Evolutionary conservation across 2,113 vertebrate genomes (phyloP).

Genomic region (Nestor notabilis): DNA sequence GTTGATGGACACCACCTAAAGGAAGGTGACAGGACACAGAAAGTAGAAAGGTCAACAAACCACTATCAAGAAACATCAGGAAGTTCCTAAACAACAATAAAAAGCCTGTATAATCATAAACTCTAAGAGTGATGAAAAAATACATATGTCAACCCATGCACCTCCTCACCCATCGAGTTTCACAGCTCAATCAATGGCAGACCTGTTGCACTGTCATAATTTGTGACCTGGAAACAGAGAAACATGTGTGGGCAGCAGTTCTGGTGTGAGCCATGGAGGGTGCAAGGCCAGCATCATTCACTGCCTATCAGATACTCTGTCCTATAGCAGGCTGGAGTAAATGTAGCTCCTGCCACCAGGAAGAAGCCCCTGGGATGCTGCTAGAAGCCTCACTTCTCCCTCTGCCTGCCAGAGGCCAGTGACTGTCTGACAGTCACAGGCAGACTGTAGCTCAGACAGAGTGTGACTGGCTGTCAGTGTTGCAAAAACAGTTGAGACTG

Average conservation of each 20-base stretch:
- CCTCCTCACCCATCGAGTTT: constrained; percentile 93
- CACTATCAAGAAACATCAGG: neutral
- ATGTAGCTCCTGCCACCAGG: fast-evolving
- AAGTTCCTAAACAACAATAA: neutral
- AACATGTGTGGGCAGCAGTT: fast-evolving
- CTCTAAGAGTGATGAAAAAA: neutral
- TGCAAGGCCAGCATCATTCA: neutral
- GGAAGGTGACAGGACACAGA: neutral
- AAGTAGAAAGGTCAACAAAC: neutral
- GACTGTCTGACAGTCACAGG: neutral
- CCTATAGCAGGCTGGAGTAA: neutral
- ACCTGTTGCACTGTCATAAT: constrained; percentile 87
- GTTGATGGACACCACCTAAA: constrained; percentile 89
- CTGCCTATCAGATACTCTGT: too few relatives aligned
- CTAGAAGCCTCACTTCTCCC: neutral
- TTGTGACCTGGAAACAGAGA: constrained; percentile 83
- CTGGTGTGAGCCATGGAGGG: neutral
- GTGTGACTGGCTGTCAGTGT: neutral
- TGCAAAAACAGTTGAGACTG: neutral
- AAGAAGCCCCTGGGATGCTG: neutral
- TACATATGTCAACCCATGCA: neutral
- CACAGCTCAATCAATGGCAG: constrained; percentile 92
- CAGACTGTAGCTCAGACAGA: neutral
- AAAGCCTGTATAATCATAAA: neutral
- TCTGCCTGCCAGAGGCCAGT: neutral